Evolutionary conservation across 2,113 vertebrate species (phyloP), one percentile per base, ranked within the genome.

Genomic region (Phalacrocorax pelagicus): DNA sequence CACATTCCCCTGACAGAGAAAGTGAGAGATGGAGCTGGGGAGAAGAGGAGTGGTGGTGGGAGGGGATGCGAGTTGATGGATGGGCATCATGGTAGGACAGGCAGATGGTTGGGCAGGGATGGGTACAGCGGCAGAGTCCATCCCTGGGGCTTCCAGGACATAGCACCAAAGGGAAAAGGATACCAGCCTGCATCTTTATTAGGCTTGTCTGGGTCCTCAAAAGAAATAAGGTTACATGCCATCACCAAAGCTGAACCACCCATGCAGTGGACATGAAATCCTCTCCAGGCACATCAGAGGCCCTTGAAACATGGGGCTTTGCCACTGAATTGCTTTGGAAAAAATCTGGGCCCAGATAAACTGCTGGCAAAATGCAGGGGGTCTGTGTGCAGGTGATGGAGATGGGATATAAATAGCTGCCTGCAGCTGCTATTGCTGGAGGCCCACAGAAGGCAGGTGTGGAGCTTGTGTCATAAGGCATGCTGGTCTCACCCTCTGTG

Each of bases 1-100:
- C 91, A 49, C 81, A 83, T 97, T 96, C 96, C 93, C 90, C 74
- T 97, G 96, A 86, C 94, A 96, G 86, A 70, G 81, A 70, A 92
- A 95, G 83, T 83, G 94, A 96, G 95, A 95, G 84, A 88, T 5
- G 40, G 87, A 95, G 80, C 88, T 1, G 22, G 80, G 38, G 17
- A 29, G 38, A 40, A 88, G 74, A 54, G 36, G 62, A 78, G 26
- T 5, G 3, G 29, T 2, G 4, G 30, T 59, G n/a, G 70, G 44
- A 79, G 27, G 54, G 61, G 52, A 42, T 40, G 54, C 0, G 14
- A 79, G 42, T 30, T 92, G 91, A 84, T 75, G 71, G 82, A 79
- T 54, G 86, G 73, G 70, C 69, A 78, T 82, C 52, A 17, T 0
- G 0, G 47, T 73, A 69, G 83, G 85, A 77, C 63, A 38, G 85